phyloP scores from a whole-genome alignment of 2,888 invertebrate genomes.

The Amaurobius ferox region DNA sequence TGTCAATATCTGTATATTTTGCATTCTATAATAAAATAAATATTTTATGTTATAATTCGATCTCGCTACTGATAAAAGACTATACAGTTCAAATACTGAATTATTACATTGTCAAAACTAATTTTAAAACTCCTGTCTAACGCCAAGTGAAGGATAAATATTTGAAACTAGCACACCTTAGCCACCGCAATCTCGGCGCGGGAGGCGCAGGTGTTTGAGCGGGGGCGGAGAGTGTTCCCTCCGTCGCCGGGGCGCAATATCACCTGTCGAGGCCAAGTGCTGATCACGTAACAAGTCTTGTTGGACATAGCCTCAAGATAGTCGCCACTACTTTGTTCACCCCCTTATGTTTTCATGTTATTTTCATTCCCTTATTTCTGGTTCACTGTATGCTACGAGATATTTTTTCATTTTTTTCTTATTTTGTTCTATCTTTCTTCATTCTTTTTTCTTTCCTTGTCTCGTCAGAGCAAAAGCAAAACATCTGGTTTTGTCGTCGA shows the following conservation, averaged over 20 bases:
- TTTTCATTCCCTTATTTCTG: slow-evolving; percentile 40
- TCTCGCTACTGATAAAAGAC: no score
- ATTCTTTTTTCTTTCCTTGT: slow-evolving; percentile 18
- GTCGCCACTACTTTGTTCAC: slow-evolving; percentile 20
- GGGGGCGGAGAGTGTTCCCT: slow-evolving; percentile 39
- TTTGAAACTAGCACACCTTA: neutral
- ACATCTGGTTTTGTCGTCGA: slow-evolving; percentile 65
- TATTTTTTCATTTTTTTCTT: slow-evolving; percentile 18
- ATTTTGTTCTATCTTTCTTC: slow-evolving; percentile 14
- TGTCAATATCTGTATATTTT: no score
- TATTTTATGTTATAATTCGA: no score
- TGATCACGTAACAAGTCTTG: slow-evolving; percentile 70
- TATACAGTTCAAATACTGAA: no score
- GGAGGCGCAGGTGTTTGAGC: slow-evolving; percentile 58
- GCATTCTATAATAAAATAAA: no score
- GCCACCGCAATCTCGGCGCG: slow-evolving; percentile 33
- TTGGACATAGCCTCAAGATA: slow-evolving; percentile 59
- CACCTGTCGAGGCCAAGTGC: slow-evolving; percentile 70
- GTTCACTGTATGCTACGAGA: slow-evolving; percentile 21
- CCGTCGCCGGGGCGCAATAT: slow-evolving; percentile 39
- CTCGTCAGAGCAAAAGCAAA: slow-evolving; percentile 38
- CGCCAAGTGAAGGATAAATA: no score
- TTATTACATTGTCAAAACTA: no score
- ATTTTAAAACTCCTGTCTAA: no score
- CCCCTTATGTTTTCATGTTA: slow-evolving; percentile 14